Base-by-base conservation (phyloP, 2,797 vertebrate species). In the Thamnophis elegans region DNA sequence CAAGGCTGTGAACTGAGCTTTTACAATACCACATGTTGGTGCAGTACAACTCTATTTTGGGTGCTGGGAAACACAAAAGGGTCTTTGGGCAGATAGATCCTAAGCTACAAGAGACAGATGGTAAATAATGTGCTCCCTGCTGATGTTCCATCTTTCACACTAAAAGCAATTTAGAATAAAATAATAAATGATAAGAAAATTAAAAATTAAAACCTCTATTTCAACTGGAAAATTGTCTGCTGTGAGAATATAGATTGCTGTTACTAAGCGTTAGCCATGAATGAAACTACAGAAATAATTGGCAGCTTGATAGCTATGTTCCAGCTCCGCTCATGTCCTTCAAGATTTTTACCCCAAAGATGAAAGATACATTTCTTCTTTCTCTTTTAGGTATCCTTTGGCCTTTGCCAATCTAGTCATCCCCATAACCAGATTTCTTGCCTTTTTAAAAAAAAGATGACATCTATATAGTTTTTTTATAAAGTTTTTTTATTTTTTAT, bases 271-370 rank as follows among this genome's bases (percentile, higher is more conserved):
- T 10, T 25, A 28, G 56, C 47, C 78, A 82, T 82, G 78, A 25
- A 32, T 65, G 88, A 62, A 85, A 56, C 55, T 85, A n/a, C 18
- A 60, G 26, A 53, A 53, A 62, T 28, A 2, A 25, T 59, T 20
- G 26, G 54, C 58, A 42, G 58, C 51, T 85, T 86, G 25, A 53
- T 28, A 92, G 55, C 1, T 60, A 42, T 59, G 62, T 53, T 87
- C 0, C 36, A 60, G 13, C 65, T 0, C 85, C 73, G 92, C 89
- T 59, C 13, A 20, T 22, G 0, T 13, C 22, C 32, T 73, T 78
- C 78, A 94, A 92, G 51, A 94, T 90, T 86, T 92, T 89, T 92
- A 42, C 3, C 87, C 22, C 93, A 32, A 53, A 92, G 9, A 42
- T 78, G 36, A 42, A 36, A 93, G 85, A 68, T n/a, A n/a, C n/a